Evolutionary conservation across 2,113 vertebrate species (phyloP).

Genomic region (Lophochroa leadbeateri): DNA sequence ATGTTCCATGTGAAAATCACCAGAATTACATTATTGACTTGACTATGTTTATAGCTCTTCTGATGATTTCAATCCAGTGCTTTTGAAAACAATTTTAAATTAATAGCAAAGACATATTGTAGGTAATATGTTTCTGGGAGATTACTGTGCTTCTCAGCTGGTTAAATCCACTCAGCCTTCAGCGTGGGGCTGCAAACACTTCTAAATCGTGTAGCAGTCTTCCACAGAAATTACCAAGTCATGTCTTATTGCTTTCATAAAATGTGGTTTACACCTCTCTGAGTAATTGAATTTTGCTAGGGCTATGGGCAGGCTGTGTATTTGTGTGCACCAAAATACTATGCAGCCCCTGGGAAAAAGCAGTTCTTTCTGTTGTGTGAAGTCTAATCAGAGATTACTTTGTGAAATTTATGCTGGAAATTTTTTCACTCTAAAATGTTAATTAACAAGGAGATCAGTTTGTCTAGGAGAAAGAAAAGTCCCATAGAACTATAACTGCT

Average conservation of each 20-base stretch:
- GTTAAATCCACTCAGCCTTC: constrained; percentile 26
- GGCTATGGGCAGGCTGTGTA: constrained; percentile 17
- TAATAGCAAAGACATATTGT: constrained; percentile 10
- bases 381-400: constrained; percentile 13
- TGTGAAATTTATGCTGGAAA: not conserved
- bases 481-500: not conserved
- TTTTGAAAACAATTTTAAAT: constrained; percentile 44
- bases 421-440: constrained; percentile 40
- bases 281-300: constrained; percentile 57
- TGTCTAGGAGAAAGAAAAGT: not conserved
- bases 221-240: constrained; percentile 44
- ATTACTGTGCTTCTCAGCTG: constrained; percentile 7
- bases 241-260: constrained; percentile 59
- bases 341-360: not conserved
- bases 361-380: not conserved
- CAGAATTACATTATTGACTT: constrained; percentile 39
- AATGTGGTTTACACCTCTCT: constrained; percentile 50
- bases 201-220: constrained; percentile 5
- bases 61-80: not conserved
- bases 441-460: constrained; percentile 33
- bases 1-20: constrained; percentile 20
- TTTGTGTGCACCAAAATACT: not conserved
- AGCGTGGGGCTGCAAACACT: not conserved
- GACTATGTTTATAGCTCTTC: not conserved
- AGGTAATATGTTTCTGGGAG: not conserved